These are phyloP conservation scores for Polypedilum pembai DNA, from an alignment of 1,140 invertebrate species.

Conservation along the genomic window DNA sequence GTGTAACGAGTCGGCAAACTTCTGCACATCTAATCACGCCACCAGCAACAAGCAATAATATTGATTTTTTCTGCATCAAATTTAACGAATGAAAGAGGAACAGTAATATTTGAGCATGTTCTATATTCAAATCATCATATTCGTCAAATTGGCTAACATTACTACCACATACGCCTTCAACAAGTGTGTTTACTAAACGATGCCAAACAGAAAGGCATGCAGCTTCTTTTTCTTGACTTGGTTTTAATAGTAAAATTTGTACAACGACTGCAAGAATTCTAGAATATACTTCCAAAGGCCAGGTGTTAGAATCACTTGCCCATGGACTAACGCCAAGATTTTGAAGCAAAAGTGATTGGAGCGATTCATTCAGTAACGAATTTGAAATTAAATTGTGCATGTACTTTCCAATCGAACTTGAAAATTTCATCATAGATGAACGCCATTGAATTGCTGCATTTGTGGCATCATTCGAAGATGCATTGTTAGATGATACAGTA, in stretches of 20 bases:
- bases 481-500: conserved; percentile 33
- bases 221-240: conserved; percentile 77
- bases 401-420: conserved; percentile 41
- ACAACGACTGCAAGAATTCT: conserved; percentile 69
- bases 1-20: conserved; percentile 49
- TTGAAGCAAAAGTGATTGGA: conserved; percentile 64
- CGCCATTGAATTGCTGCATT: conserved; percentile 38
- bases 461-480: conserved; percentile 11
- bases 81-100: conserved; percentile 92
- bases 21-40: conserved; percentile 59
- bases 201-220: conserved; percentile 86
- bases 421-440: conserved; percentile 41
- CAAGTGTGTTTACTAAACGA: conserved; percentile 75
- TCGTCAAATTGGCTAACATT: conserved; percentile 32
- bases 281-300: conserved; percentile 79
- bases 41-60: conserved; percentile 71
- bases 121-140: conserved; percentile 78
- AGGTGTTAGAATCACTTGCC: conserved; percentile 55
- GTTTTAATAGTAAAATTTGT: conserved; percentile 67
- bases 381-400: conserved; percentile 64
- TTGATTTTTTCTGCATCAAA: conserved; percentile 92
- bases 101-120: conserved; percentile 86
- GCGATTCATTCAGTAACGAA: conserved; percentile 55
- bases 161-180: conserved; percentile 58
- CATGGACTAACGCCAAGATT: conserved; percentile 71